Evolutionary conservation across 2,888 invertebrate genomes (phyloP), one percentile per base, ranked within the genome.

Genomic region (Drosophila anomalata): DNA sequence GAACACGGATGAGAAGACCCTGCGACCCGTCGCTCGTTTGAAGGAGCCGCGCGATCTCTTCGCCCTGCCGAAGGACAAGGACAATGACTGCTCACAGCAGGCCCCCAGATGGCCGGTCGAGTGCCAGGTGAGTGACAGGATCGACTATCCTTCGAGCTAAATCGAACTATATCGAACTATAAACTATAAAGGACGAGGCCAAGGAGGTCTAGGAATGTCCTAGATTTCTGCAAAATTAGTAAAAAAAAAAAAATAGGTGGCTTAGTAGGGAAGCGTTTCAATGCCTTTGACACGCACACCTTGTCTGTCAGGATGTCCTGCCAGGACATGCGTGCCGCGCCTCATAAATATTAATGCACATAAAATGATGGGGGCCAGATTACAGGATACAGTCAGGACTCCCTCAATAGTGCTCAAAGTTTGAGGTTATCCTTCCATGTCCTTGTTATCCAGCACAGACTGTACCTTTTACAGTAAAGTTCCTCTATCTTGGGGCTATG

Each of bases 81-180:
- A 92, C 76, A 92, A 94, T 88, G 95, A 95, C 84, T 94, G 94
- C 88, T 94, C 95, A 56, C 95, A 95, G 85, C 96, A 96, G 93
- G 95, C 96, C 83, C 94, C 96, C 63, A 93, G 97, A 90, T 97
- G 97, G 97, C 97, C 97, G 20, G 95, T 96, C 47, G 97, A 97
- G 93, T 97, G 97, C 92, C 96, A 97, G 94, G 97, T 96, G 91
- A 92, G 80, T 80, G 17, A n/a, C n/a, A 11, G 44, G 31, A 33
- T 8, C 22, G 20, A 6, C 2, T 24, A 24, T 46, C 17, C 24
- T 51, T 6, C 9, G 7, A 4, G 2, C 26, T 39, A 17, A 17
- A 55, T 71, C 22, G 52, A 72, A 47, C 26, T 8, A 17, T 17
- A 17, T 26, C n/a, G 26, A 48, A 48, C n/a, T 6, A 6, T 0